phyloP scores from a whole-genome alignment of 2,888 invertebrate species.

The Ischnus inquisitorius region DNA sequence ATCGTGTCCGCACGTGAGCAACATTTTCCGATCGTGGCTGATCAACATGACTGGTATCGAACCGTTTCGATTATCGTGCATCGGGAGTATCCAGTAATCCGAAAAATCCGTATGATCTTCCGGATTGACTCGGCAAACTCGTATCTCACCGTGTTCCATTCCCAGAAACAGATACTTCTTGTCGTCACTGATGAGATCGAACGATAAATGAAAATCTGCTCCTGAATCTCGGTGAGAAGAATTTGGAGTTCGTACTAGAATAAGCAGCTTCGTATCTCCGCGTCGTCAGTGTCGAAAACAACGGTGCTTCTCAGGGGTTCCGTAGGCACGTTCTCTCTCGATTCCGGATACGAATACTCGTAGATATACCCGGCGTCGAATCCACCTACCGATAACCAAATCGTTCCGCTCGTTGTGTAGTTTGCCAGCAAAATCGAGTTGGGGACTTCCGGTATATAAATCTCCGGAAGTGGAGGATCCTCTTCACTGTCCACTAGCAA shows the following conservation, averaged over 20 bases:
- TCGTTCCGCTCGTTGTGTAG: slow-evolving; percentile 86
- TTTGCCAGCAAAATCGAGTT: slow-evolving; percentile 88
- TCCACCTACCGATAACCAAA: slow-evolving; percentile 89
- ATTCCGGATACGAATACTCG: slow-evolving; percentile 85
- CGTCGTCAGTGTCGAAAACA: slow-evolving; percentile 87
- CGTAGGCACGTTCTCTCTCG: slow-evolving; percentile 72
- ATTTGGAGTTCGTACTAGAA: slow-evolving; percentile 85
- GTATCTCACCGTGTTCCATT: slow-evolving; percentile 88
- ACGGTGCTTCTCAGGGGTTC: slow-evolving; percentile 85
- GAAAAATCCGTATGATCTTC: slow-evolving; percentile 87
- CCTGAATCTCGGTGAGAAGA: background rate
- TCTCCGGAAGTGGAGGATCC: slow-evolving; percentile 85
- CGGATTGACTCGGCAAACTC: slow-evolving; percentile 86
- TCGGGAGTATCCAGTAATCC: slow-evolving; percentile 90
- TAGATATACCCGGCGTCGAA: slow-evolving; percentile 90
- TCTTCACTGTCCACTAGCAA: slow-evolving; percentile 87
- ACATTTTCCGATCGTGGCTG: slow-evolving; percentile 87
- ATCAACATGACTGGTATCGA: slow-evolving; percentile 89
- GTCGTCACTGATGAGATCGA: slow-evolving; percentile 75
- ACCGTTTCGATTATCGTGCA: slow-evolving; percentile 92
- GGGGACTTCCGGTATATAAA: slow-evolving; percentile 87
- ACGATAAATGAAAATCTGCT: background rate
- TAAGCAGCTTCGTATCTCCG: slow-evolving; percentile 87
- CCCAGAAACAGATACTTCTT: slow-evolving; percentile 87
- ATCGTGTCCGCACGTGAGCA: slow-evolving; percentile 90